These are phyloP conservation scores for Actinemys pallida DNA, from an alignment of 2,113 vertebrate genomes.

Conservation along the genomic window DNA sequence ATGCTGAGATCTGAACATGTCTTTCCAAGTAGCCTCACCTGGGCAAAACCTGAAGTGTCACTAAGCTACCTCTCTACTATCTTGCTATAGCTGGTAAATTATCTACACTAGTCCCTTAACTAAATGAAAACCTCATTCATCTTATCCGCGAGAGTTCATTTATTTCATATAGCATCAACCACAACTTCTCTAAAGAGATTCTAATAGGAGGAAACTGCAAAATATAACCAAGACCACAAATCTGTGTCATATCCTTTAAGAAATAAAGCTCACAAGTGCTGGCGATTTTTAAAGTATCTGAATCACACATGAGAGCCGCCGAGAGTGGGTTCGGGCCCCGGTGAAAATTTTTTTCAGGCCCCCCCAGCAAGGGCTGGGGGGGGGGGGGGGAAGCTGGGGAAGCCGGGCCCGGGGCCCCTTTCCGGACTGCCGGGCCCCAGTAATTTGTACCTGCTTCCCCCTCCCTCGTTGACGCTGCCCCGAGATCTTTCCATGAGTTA, in stretches of 20 bases:
- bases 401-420: too few species aligned
- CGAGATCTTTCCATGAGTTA: conserved; percentile 57
- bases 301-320: not conserved
- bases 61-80: not conserved
- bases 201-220: conserved; percentile 43
- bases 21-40: not conserved
- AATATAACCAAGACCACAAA: conserved; percentile 38
- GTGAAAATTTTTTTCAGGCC: too few species aligned
- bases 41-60: not conserved
- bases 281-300: not conserved
- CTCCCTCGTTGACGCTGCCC: not conserved
- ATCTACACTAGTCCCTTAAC: not conserved
- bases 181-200: conserved; percentile 45
- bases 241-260: conserved; percentile 27
- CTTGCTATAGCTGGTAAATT: conserved; percentile 18
- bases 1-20: not conserved
- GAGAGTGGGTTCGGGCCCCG: too few species aligned
- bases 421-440: too few species aligned
- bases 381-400: too few species aligned
- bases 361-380: too few species aligned
- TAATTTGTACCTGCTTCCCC: too few species aligned
- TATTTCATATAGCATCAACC: conserved; percentile 39
- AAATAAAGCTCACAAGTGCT: conserved; percentile 39
- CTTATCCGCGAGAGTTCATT: conserved; percentile 21
- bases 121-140: not conserved